Conservation (phyloP, 2,888 invertebrate genomes). For the Dynastes tityus region DNA sequence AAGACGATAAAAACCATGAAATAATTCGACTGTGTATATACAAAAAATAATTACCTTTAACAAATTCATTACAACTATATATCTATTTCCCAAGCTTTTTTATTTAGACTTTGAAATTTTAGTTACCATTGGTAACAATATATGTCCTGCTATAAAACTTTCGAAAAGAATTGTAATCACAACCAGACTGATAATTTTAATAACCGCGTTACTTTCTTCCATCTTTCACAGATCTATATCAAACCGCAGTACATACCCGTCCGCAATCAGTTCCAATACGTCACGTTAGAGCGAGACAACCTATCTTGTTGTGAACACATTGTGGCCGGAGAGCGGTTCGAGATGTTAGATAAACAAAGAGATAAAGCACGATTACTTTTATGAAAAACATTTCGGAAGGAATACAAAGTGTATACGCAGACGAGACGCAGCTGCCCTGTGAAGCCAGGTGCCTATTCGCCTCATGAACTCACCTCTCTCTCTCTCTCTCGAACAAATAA, state of each 20-base stretch:
- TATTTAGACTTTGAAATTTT: no score
- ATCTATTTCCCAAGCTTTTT: no score
- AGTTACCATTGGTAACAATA: no score
- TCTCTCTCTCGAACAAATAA: conserved; percentile 32
- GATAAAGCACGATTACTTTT: conserved; percentile 63
- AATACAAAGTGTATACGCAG: conserved; percentile 47
- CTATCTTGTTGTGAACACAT: conserved; percentile 48
- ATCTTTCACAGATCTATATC: conserved; percentile 15
- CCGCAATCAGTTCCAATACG: background rate
- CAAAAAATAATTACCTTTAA: no score
- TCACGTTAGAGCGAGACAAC: conserved; percentile 22
- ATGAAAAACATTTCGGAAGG: conserved; percentile 62
- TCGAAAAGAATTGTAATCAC: no score
- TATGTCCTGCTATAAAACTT: no score
- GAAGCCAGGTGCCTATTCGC: conserved; percentile 59
- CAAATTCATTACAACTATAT: no score
- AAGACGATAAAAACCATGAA: no score
- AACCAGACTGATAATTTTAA: background rate
- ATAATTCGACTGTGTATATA: no score
- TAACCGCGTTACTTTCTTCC: conserved; percentile 14
- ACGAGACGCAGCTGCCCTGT: conserved; percentile 59
- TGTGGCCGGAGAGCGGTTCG: conserved; percentile 56
- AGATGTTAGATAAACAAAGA: conserved; percentile 62
- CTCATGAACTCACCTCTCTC: conserved; percentile 22
- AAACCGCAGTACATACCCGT: conserved; percentile 8